phyloP scores from a whole-genome alignment of 1,140 invertebrate species.

The Bombus confusus region DNA sequence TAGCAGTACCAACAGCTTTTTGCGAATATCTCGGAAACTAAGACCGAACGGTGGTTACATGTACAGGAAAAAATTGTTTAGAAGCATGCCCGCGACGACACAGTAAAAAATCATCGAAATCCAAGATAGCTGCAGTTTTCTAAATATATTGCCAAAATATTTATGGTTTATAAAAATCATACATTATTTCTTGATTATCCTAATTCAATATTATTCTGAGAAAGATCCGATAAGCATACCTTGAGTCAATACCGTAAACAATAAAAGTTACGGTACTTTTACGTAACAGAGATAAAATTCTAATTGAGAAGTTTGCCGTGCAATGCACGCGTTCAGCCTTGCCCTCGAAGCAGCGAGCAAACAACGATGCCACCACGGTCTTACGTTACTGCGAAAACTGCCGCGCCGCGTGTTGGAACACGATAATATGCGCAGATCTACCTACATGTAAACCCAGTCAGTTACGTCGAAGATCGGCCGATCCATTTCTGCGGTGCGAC shows the following conservation, averaged over 20 bases:
- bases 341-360: slow-evolving; percentile 14
- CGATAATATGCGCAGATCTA: neutral
- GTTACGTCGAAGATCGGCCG: slow-evolving; percentile 48
- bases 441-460: slow-evolving; percentile 74
- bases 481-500: slow-evolving; percentile 62
- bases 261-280: neutral
- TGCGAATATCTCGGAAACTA: too few species aligned
- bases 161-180: neutral
- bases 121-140: too few species aligned
- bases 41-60: too few species aligned
- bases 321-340: slow-evolving; percentile 5
- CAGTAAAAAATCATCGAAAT: too few species aligned
- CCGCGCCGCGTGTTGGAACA: neutral
- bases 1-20: too few species aligned
- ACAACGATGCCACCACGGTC: neutral
- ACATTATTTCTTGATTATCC: neutral
- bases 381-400: neutral
- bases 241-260: neutral
- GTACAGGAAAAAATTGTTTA: too few species aligned
- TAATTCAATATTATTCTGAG: neutral
- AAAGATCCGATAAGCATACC: neutral
- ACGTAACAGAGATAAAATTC: neutral
- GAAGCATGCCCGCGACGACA: too few species aligned
- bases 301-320: neutral
- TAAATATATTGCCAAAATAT: too few species aligned